Base-by-base conservation (phyloP, 2,888 invertebrate species). In the Macaria notata region DNA sequence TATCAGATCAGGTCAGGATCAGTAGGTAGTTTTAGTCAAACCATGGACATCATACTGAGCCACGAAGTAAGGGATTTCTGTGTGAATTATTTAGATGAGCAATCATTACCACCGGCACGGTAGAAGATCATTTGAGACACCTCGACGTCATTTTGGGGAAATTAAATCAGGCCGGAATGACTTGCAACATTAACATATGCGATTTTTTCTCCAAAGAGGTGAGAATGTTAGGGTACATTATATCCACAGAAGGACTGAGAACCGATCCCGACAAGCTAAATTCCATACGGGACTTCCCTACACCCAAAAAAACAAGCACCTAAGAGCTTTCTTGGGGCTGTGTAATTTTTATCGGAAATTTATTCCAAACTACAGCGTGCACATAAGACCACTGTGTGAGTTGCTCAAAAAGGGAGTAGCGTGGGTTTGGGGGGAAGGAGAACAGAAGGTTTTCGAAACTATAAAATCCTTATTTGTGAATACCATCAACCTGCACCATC, bases 241-340 rank as follows among this genome's bases (percentile, higher is more conserved):
- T 46, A 4, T 46, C 45, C 8, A 1, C 36, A 3, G 29, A 31
- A 2, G 49, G 49, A 4, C 41, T 49, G n/a, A 5, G 5, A 31
- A 42, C 31, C 6, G 49, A 49, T 8, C 3, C 4, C 0, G 52
- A 52, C 3, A 46, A 46, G 9, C 9, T 41, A 9, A 31, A 38
- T 3, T 46, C 52, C 0, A 52, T 52, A 7, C n/a, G 31, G 9
- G 39, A 46, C 2, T 46, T 46, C 19, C 52, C 52, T 6, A 41
- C 29, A 7, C 52, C 52, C 0, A 46, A 41, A 41, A 52, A n/a
- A 3, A 7, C 1, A 52, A 52, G n/a, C 52, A 52, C 3, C 36
- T 52, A 9, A 30, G 52, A 9, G 46, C 41, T 1, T 52, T 52
- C n/a, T 9, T 52, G 0, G 52, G 52, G 1, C 9, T 52, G 6